Conservation (phyloP, 2,113 vertebrate genomes). For the Brienomyrus brachyistius region DNA sequence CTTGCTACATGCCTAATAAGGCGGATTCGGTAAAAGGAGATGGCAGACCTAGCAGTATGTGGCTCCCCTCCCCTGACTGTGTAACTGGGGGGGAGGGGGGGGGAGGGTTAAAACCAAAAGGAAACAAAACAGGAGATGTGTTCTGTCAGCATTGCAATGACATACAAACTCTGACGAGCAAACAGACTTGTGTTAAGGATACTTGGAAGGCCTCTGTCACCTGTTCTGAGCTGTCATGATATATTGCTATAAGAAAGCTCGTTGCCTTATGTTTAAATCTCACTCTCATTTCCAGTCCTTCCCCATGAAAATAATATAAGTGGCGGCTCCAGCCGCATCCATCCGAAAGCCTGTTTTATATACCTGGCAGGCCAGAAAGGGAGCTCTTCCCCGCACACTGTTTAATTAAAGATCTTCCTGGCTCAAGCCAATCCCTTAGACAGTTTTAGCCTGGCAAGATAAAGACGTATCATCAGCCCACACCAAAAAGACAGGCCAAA, state of each 20-base stretch:
- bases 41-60: neutral
- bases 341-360: neutral
- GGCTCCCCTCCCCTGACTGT: neutral
- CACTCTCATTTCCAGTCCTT: neutral
- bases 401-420: slow-evolving; percentile 53
- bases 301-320: neutral
- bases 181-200: neutral
- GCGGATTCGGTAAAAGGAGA: slow-evolving; percentile 39
- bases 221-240: neutral
- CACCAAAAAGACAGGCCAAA: slow-evolving; percentile 41
- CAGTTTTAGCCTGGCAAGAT: slow-evolving; percentile 49
- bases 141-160: neutral
- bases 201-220: neutral
- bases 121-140: neutral
- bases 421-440: slow-evolving; percentile 46
- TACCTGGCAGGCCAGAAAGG: slow-evolving; percentile 19
- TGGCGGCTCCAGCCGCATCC: neutral
- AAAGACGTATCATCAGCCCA: slow-evolving; percentile 40
- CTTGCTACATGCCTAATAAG: neutral
- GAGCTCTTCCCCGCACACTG: slow-evolving; percentile 45
- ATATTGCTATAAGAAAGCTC: neutral
- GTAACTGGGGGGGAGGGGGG: neutral
- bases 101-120: neutral
- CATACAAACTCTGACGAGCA: neutral
- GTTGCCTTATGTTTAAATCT: neutral